A percentile compares a stretch with the other conserved stretches of the same genome.
These are phyloP conservation scores for Dryoscopus gambensis DNA, from an alignment of 2,113 vertebrate species.

Conservation along the genomic window DNA sequence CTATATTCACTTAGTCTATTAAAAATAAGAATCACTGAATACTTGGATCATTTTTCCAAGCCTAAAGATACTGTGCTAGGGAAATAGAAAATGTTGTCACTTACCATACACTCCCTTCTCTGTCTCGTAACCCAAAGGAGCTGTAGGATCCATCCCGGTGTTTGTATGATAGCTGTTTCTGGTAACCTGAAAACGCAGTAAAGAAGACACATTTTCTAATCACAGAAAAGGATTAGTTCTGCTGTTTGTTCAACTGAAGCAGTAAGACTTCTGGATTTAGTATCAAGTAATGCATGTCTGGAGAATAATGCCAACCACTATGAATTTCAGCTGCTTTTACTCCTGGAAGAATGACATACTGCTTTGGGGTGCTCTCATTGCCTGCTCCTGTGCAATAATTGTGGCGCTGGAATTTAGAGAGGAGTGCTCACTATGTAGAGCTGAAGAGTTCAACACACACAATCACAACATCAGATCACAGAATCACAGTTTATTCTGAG, in stretches of 20 bases:
- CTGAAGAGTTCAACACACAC: background rate
- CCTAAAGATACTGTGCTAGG: background rate
- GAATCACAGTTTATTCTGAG: background rate
- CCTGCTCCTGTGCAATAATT: background rate
- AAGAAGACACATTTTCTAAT: background rate
- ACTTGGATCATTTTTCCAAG: background rate
- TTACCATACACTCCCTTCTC: constrained; percentile 83
- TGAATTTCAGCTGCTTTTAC: background rate
- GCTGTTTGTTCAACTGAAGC: background rate
- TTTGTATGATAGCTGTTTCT: constrained; percentile 83
- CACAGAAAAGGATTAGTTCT: background rate
- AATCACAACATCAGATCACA: background rate
- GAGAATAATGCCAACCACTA: background rate
- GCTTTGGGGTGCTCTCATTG: background rate
- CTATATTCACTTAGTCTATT: background rate
- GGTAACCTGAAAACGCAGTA: constrained; percentile 78
- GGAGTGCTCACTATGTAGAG: background rate
- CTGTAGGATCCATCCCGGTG: constrained; percentile 85
- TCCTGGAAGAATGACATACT: background rate
- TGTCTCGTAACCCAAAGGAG: constrained; percentile 76
- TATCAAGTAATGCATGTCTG: background rate
- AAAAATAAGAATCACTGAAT: background rate
- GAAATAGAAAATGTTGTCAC: background rate
- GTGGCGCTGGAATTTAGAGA: background rate
- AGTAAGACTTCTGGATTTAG: background rate